Conservation (phyloP, 2,888 invertebrate genomes). For the Drosophila anomalata region DNA sequence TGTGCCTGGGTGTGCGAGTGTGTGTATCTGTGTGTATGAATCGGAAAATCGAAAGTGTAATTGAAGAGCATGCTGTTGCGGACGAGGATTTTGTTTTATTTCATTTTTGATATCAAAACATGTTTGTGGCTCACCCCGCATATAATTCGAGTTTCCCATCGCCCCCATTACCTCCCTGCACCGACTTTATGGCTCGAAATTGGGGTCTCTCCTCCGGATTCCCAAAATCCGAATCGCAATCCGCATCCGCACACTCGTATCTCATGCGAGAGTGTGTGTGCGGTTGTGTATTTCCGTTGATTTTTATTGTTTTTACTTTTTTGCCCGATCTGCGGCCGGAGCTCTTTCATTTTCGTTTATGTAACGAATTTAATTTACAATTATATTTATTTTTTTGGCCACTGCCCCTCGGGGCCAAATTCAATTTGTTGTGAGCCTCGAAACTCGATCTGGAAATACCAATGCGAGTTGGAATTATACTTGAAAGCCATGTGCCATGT, state of each 20-base stretch:
- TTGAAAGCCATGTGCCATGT: conserved; percentile 26
- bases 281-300: conserved; percentile 61
- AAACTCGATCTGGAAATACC: no score
- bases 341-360: conserved; percentile 52
- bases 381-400: conserved; percentile 62
- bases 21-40: conserved; percentile 33
- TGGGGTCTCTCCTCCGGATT: conserved; percentile 54
- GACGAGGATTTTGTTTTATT: conserved; percentile 74
- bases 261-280: conserved; percentile 11
- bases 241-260: conserved; percentile 25
- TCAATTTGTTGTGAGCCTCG: conserved; percentile 54
- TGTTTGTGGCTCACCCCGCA: conserved; percentile 61
- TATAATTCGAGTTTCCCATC: conserved; percentile 39
- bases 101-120: conserved; percentile 78
- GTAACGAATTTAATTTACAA: conserved; percentile 75
- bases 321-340: conserved; percentile 15
- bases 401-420: conserved; percentile 41
- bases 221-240: conserved; percentile 29
- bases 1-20: conserved; percentile 19
- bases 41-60: conserved; percentile 75
- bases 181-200: conserved; percentile 65
- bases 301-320: conserved; percentile 65
- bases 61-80: conserved; percentile 74
- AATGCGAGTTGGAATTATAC: conserved; percentile 23
- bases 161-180: background rate